These are phyloP conservation scores for Synergus gifuensis DNA, from an alignment of 2,888 invertebrate genomes.

Conservation along the genomic window DNA sequence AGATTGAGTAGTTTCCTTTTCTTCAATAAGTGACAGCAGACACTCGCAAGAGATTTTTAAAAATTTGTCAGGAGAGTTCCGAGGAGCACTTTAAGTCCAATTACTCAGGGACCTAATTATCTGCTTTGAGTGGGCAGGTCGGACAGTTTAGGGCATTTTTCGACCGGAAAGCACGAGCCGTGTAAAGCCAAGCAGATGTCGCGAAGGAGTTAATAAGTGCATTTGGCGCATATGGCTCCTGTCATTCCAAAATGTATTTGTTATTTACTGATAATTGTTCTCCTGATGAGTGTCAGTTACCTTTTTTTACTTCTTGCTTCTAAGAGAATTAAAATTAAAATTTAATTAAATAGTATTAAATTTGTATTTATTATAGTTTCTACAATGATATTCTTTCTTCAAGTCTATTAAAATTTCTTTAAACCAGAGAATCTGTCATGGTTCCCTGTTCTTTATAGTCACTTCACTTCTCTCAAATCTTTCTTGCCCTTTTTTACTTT, in stretches of 20 bases:
- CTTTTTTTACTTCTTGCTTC: not conserved
- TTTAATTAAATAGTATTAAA: not conserved
- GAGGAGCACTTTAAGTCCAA: conserved; percentile 28
- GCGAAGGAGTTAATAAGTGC: conserved; percentile 42
- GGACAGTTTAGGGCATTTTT: conserved; percentile 45
- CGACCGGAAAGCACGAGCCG: conserved; percentile 43
- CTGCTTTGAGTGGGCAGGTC: conserved; percentile 19
- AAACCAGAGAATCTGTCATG: too few relatives aligned
- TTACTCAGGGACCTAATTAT: conserved; percentile 40
- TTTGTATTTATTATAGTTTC: too few relatives aligned
- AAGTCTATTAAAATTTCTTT: too few relatives aligned
- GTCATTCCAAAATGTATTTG: conserved; percentile 10
- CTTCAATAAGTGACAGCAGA: conserved; percentile 19
- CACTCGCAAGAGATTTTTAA: conserved; percentile 31
- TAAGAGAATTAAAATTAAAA: not conserved
- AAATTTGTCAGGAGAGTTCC: conserved; percentile 33
- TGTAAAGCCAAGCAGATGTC: conserved; percentile 49
- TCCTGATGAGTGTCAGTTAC: not conserved
- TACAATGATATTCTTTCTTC: too few relatives aligned
- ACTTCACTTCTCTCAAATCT: too few relatives aligned
- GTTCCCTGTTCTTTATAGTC: too few relatives aligned
- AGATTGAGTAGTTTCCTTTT: conserved; percentile 32
- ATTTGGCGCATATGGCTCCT: conserved; percentile 35
- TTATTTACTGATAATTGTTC: conserved; percentile 14
- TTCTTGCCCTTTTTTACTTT: too few relatives aligned